Evolutionary conservation across 2,113 vertebrate species (phyloP).

Genomic region (Carassius auratus): DNA sequence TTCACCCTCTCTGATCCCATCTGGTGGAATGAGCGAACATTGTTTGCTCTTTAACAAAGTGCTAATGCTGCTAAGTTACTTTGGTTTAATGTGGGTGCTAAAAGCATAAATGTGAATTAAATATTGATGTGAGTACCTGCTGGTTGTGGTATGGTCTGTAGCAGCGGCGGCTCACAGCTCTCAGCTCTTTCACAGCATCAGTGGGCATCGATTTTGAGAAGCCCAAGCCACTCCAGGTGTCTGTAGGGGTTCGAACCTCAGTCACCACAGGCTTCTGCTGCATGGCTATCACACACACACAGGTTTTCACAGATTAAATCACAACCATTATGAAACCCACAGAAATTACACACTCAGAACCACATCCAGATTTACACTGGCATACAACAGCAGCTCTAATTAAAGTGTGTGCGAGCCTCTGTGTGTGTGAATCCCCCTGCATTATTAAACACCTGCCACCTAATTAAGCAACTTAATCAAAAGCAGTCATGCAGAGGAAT

Average conservation of each 20-base stretch:
- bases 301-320: constrained; percentile 18
- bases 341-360: not conserved
- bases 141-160: constrained; percentile 77
- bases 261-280: constrained; percentile 80
- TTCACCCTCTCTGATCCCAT: not conserved
- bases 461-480: constrained; percentile 52
- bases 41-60: not conserved
- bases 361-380: not conserved
- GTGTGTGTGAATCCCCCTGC: constrained; percentile 25
- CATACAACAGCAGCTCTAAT: constrained; percentile 19
- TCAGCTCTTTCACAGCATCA: constrained; percentile 78
- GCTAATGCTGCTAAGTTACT: not conserved
- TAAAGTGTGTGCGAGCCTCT: not conserved
- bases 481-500: constrained; percentile 11
- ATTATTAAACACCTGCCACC: constrained; percentile 57
- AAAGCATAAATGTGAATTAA: not conserved
- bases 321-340: constrained; percentile 44
- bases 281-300: constrained; percentile 72
- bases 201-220: constrained; percentile 84
- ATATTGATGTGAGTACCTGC: not conserved
- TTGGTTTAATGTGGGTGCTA: not conserved
- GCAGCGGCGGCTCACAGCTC: constrained; percentile 74
- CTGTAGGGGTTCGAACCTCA: constrained; percentile 79
- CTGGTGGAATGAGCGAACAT: not conserved
- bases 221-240: constrained; percentile 81